Evolutionary conservation across 2,113 vertebrate genomes (phyloP).

Genomic region (Talpa occidentalis): DNA sequence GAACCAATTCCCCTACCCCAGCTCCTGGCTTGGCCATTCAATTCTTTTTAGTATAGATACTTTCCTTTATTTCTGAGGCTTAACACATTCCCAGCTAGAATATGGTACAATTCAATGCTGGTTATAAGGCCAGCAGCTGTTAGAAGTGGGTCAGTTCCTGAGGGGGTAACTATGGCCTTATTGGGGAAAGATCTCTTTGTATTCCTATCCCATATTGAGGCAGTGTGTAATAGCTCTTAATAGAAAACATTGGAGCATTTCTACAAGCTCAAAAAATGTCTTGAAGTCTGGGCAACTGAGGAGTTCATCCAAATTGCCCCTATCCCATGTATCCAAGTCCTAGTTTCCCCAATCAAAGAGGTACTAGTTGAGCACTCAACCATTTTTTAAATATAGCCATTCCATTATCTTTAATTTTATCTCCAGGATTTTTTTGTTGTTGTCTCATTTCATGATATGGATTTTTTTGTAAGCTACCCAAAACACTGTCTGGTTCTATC

Average conservation of each 20-base stretch:
- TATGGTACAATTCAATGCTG: neutral
- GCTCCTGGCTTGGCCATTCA: neutral
- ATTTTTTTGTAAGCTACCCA: conserved; percentile 8
- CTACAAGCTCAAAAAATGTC: neutral
- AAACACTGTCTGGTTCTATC: neutral
- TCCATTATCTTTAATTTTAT: neutral
- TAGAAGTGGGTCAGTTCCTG: neutral
- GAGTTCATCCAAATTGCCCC: neutral
- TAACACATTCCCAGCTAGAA: neutral
- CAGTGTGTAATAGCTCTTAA: neutral
- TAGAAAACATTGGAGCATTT: neutral
- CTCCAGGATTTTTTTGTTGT: neutral
- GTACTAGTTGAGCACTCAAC: neutral
- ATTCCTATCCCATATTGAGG: neutral
- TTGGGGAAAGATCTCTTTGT: neutral
- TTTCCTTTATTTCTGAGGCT: neutral
- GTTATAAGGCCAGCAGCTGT: neutral
- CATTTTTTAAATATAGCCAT: neutral
- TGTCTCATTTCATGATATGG: neutral
- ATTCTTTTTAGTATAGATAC: neutral
- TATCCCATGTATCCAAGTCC: neutral
- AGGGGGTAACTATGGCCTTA: neutral
- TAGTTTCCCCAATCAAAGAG: neutral
- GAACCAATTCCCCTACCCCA: neutral
- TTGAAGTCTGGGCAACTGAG: neutral